These are phyloP conservation scores for Anolis apletophallus DNA, from an alignment of 2,797 vertebrate genomes.

Conservation along the genomic window DNA sequence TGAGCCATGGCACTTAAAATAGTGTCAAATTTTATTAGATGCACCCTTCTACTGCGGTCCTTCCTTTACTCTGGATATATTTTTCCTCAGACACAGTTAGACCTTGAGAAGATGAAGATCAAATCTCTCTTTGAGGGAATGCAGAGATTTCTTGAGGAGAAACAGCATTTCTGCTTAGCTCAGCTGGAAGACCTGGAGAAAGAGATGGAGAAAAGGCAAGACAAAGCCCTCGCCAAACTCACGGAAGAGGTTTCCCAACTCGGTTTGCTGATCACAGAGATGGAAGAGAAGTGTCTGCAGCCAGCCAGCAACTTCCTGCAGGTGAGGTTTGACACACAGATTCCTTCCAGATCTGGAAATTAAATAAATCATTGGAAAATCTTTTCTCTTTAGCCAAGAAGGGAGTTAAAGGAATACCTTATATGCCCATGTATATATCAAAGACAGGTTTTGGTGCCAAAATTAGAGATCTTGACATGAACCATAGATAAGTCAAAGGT, in stretches of 20 bases:
- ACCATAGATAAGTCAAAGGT: too few relatives aligned
- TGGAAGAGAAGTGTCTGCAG: background rate
- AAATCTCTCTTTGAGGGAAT: background rate
- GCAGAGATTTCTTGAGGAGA: background rate
- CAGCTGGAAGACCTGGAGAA: conserved; percentile 5
- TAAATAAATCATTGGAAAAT: too few relatives aligned
- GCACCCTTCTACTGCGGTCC: too few relatives aligned
- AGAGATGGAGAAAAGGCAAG: background rate
- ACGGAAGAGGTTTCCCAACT: background rate
- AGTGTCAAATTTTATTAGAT: too few relatives aligned
- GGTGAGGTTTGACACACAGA: background rate
- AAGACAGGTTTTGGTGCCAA: too few relatives aligned
- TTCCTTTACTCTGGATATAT: background rate
- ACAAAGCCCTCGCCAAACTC: background rate
- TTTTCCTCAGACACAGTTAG: background rate
- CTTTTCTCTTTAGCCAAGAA: too few relatives aligned
- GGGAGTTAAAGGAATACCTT: too few relatives aligned
- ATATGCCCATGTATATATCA: too few relatives aligned
- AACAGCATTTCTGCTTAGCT: background rate
- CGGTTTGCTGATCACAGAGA: background rate
- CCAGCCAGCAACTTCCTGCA: background rate
- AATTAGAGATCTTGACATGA: too few relatives aligned
- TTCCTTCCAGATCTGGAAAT: background rate
- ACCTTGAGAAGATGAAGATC: background rate
- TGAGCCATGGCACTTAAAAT: too few relatives aligned